Percentiles rank a stretch among this genome's conserved stretches.
phyloP scores from a whole-genome alignment of 2,797 vertebrate genomes.

The Lagorchestes hirsutus region DNA sequence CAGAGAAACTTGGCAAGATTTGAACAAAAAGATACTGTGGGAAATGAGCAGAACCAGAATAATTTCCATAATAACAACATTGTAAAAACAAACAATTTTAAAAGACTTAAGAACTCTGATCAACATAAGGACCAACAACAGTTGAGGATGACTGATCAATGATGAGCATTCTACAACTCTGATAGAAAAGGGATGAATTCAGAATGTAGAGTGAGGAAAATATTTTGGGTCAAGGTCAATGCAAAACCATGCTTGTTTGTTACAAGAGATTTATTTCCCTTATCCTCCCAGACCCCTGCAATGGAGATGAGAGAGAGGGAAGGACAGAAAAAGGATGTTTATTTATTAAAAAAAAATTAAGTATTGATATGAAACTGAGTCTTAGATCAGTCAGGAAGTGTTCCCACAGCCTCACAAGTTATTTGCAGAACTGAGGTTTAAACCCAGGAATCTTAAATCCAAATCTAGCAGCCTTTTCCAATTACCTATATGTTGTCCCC shows the following conservation, averaged over 20 bases:
- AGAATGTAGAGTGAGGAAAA: not conserved
- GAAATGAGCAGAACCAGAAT: not conserved
- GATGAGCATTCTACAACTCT: not conserved
- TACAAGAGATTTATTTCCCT: not conserved
- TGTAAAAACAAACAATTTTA: not conserved
- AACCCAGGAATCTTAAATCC: too few relatives aligned
- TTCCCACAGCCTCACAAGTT: not conserved
- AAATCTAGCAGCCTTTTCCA: too few relatives aligned
- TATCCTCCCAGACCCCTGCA: too few relatives aligned
- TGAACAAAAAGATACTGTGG: not conserved
- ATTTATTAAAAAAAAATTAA: not conserved
- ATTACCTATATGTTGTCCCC: too few relatives aligned
- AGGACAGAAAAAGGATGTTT: not conserved
- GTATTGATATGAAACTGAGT: not conserved
- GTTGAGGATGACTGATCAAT: not conserved
- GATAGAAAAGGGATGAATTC: not conserved
- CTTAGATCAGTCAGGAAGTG: too few relatives aligned
- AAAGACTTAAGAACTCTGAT: not conserved
- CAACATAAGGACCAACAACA: not conserved
- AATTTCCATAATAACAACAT: not conserved
- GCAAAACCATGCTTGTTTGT: not conserved
- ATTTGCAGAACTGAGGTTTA: not conserved
- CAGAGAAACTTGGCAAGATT: not conserved
- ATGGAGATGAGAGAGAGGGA: not conserved
- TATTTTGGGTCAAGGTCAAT: not conserved